Base-by-base conservation (phyloP, 2,797 vertebrate species). In the Aplochiton taeniatus region DNA sequence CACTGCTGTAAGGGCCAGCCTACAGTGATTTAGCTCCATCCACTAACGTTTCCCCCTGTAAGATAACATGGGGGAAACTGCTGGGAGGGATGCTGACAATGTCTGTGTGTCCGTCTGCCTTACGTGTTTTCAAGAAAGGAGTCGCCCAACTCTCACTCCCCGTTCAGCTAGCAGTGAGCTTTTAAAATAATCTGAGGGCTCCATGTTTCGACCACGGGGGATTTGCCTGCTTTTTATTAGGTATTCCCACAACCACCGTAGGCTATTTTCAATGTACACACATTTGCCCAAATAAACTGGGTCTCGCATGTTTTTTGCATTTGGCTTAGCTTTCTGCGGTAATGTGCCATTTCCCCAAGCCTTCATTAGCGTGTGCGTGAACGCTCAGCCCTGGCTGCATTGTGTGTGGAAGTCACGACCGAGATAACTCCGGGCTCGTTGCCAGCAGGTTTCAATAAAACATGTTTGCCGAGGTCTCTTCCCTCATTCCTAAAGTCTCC, bases 1-100 rank as follows among this genome's bases (percentile, higher is more conserved):
- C 87, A 81, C 88, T 82, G 76, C 95, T 98, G 96, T 98, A 98
- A 98, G 96, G 96, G 95, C 92, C 91, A 93, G 93, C 93, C 95
- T 4, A 98, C 89, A 98, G 70, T 73, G 19, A 92, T 45, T 14
- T 58, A 18, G 79, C 85, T 79, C n/a, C 12, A 54, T 74, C 75
- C 62, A 69, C 65, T 31, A 31, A 41, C 45, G 4, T 77, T 75
- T 78, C 76, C 84, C 72, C 63, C 19, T 75, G 67, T 69, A 61
- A 51, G 89, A 86, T 70, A 58, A 64, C 11, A 49, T 17, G 0
- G 58, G 78, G 70, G 68, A 78, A 72, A 75, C 31, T 43, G 47
- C 2, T 0, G 74, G 74, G 61, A 63, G 63, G n/a, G 63, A 53
- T 68, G 79, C 87, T 46, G 9, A 89, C 82, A 88, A 59, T 61